Percentiles rank a stretch among this genome's conserved stretches.
phyloP scores from a whole-genome alignment of 2,888 invertebrate species.

The Nymphalis c-album region DNA sequence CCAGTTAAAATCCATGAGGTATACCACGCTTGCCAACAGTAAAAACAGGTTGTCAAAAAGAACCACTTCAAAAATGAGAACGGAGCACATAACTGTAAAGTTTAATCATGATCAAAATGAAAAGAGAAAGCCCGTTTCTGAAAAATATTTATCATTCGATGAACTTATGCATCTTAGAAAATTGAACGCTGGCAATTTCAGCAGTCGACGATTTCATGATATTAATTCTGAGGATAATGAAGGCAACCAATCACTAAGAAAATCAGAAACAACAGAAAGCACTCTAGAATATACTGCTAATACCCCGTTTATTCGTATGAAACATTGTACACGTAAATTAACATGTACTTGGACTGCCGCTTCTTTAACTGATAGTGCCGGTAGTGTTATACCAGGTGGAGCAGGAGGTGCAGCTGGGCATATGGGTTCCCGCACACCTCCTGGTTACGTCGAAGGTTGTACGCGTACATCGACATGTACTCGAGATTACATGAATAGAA shows the following conservation, averaged over 20 bases:
- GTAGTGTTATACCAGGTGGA: constrained; percentile 42
- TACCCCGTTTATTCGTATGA: constrained; percentile 57
- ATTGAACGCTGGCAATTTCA: constrained; percentile 44
- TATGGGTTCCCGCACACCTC: constrained; percentile 60
- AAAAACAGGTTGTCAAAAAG: constrained; percentile 37
- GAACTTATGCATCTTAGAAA: constrained; percentile 71
- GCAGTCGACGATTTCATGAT: constrained; percentile 38
- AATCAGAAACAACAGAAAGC: constrained; percentile 20
- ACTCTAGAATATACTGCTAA: constrained; percentile 54
- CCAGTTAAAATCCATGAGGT: constrained; percentile 58
- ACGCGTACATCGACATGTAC: constrained; percentile 74
- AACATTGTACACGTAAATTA: constrained; percentile 67
- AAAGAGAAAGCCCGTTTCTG: constrained; percentile 49
- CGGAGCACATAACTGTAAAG: constrained; percentile 65
- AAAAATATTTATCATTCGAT: constrained; percentile 74
- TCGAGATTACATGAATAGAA: constrained; percentile 64
- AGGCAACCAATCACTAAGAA: constrained; percentile 48
- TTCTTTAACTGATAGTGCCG: constrained; percentile 49
- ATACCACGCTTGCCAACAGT: constrained; percentile 60
- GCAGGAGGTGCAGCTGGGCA: constrained; percentile 37
- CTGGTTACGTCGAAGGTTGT: constrained; percentile 72
- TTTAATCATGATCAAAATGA: constrained; percentile 40
- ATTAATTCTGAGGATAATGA: constrained; percentile 4
- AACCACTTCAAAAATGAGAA: constrained; percentile 43
- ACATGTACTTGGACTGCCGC: constrained; percentile 73